Percentiles rank a stretch among this genome's conserved stretches.
Evolutionary conservation across 2,113 vertebrate species (phyloP).

Genomic region (Ailuropoda melanoleuca): DNA sequence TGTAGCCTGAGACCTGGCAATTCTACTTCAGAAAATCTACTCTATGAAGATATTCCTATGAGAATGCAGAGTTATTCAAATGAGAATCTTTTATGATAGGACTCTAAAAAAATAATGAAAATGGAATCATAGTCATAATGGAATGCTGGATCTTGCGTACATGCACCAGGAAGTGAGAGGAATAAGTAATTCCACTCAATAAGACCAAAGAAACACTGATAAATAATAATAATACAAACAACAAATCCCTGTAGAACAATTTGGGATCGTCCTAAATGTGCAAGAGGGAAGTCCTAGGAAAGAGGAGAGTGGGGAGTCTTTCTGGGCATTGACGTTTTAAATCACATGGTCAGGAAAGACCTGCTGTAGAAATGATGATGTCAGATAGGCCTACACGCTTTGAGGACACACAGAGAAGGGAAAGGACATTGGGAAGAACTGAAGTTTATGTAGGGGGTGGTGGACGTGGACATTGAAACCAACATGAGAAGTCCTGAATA

Average conservation of each 20-base stretch:
- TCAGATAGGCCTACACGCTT: not conserved
- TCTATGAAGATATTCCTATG: not conserved
- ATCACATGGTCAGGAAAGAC: accelerated
- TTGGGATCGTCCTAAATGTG: not conserved
- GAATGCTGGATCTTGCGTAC: not conserved
- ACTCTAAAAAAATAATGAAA: not conserved
- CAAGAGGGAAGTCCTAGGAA: not conserved
- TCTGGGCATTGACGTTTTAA: not conserved
- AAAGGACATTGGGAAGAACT: not conserved
- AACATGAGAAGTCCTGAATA: not conserved
- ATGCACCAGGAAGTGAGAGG: not conserved
- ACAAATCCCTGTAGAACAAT: not conserved
- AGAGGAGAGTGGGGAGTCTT: not conserved
- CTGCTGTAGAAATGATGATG: not conserved
- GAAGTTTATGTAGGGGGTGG: not conserved
- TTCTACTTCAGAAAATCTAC: not conserved
- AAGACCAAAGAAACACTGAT: not conserved
- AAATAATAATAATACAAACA: not conserved
- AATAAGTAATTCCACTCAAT: not conserved
- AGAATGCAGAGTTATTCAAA: not conserved
- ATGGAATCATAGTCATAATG: not conserved
- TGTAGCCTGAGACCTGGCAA: not conserved
- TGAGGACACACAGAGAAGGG: not conserved
- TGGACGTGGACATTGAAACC: not conserved
- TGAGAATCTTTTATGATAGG: not conserved